Percentiles rank a stretch among this genome's conserved stretches.
Evolutionary conservation across 2,113 vertebrate genomes (phyloP).

Genomic region (Pycnonotus jocosus): DNA sequence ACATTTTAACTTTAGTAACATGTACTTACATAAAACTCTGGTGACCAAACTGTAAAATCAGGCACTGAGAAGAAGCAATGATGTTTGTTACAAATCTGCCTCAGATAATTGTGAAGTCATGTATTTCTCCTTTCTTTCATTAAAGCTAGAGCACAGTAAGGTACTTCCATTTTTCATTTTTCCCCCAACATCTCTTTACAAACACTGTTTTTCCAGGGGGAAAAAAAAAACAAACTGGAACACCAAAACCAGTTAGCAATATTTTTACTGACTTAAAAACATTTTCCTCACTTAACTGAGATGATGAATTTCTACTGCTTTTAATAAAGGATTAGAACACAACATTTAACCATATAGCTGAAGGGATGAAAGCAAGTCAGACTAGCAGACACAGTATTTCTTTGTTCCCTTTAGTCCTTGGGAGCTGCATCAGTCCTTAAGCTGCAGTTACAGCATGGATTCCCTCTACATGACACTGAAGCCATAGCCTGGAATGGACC

Average conservation of each 20-base stretch:
- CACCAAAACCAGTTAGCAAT: not conserved
- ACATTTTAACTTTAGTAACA: not conserved
- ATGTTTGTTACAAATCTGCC: not conserved
- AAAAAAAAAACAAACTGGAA: not conserved
- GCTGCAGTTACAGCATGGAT: not conserved
- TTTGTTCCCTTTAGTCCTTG: not conserved
- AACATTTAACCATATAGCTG: not conserved
- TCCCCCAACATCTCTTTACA: not conserved
- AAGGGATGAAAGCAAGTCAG: not conserved
- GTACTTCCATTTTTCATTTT: not conserved
- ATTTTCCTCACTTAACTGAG: not conserved
- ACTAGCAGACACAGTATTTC: not conserved
- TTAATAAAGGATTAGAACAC: not conserved
- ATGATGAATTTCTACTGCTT: not conserved
- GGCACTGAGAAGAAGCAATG: not conserved
- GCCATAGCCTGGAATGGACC: not conserved
- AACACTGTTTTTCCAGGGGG: not conserved
- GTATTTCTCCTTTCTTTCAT: not conserved
- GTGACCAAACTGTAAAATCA: not conserved
- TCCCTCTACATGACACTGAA: not conserved
- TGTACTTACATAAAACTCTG: not conserved
- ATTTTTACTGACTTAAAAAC: not conserved
- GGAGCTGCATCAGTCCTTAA: not conserved
- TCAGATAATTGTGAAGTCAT: not conserved
- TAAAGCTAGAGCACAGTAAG: not conserved